Percentiles rank a stretch among this genome's conserved stretches.
Conservation (phyloP, 1,140 invertebrate species). For the Akabosia matsudoensis region DNA sequence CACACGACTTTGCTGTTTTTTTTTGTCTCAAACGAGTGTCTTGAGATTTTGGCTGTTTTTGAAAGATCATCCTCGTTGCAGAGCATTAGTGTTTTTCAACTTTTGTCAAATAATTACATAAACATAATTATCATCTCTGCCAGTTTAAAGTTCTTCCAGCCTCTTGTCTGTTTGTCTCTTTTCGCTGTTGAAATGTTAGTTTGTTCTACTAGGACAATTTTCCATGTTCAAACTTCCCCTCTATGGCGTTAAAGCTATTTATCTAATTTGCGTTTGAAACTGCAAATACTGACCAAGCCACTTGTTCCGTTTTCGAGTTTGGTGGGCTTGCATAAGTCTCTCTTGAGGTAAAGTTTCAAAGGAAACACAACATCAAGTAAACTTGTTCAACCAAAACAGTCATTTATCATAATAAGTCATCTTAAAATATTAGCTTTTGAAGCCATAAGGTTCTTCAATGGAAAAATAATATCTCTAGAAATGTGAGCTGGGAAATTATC, state of each 20-base stretch:
- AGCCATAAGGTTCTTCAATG: background rate
- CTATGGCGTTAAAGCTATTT: background rate
- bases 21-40: too few species aligned
- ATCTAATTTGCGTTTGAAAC: too few species aligned
- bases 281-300: too few species aligned
- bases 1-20: too few species aligned
- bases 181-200: background rate
- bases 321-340: background rate
- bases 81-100: too few species aligned
- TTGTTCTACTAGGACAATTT: too few species aligned
- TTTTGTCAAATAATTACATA: too few species aligned
- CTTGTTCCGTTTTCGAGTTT: too few species aligned
- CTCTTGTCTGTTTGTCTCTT: background rate
- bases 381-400: background rate
- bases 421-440: background rate
- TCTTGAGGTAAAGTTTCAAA: background rate
- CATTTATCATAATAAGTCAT: constrained; percentile 12
- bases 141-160: background rate
- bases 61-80: too few species aligned
- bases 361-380: too few species aligned
- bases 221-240: background rate
- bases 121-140: background rate
- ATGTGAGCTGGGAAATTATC: background rate
- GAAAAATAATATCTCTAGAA: background rate
- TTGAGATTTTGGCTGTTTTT: too few species aligned